phyloP scores from a whole-genome alignment of 2,113 vertebrate species.

The Perognathus longimembris region DNA sequence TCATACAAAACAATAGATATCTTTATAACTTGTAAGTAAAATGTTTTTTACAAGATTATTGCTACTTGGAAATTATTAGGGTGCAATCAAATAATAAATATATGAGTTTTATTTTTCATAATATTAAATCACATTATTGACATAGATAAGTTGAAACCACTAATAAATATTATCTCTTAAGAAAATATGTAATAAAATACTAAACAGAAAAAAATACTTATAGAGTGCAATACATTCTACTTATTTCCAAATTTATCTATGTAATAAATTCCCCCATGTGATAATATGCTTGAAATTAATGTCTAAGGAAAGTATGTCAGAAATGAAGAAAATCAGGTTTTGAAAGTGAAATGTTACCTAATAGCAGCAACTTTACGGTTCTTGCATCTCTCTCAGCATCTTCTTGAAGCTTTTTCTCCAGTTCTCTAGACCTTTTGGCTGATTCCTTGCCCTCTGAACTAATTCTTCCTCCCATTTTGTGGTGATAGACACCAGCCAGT shows the following conservation, averaged over 20 bases:
- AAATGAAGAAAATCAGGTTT: constrained; percentile 12
- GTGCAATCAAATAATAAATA: constrained; percentile 18
- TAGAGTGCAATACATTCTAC: not conserved
- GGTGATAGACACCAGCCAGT: not conserved
- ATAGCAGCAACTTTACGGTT: constrained; percentile 87
- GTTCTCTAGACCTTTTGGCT: constrained; percentile 85
- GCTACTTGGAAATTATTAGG: not conserved
- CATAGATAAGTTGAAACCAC: not conserved
- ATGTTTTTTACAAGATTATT: not conserved
- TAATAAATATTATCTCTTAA: constrained; percentile 16
- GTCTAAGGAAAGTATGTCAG: not conserved
- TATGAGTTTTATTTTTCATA: not conserved
- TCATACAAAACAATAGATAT: constrained; percentile 24
- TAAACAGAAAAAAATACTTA: constrained; percentile 19
- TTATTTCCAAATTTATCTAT: constrained; percentile 11
- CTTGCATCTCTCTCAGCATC: constrained; percentile 87
- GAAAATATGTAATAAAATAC: not conserved
- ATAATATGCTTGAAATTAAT: constrained; percentile 22
- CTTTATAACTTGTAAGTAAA: not conserved
- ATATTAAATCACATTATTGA: not conserved
- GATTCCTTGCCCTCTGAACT: constrained; percentile 87
- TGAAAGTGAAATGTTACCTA: constrained; percentile 83
- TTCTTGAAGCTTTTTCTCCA: constrained; percentile 89
- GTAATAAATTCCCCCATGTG: not conserved
- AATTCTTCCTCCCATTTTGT: constrained; percentile 85